Evolutionary conservation across 1,140 invertebrate genomes (phyloP).

Genomic region (Drosophila pseudoananassae): DNA sequence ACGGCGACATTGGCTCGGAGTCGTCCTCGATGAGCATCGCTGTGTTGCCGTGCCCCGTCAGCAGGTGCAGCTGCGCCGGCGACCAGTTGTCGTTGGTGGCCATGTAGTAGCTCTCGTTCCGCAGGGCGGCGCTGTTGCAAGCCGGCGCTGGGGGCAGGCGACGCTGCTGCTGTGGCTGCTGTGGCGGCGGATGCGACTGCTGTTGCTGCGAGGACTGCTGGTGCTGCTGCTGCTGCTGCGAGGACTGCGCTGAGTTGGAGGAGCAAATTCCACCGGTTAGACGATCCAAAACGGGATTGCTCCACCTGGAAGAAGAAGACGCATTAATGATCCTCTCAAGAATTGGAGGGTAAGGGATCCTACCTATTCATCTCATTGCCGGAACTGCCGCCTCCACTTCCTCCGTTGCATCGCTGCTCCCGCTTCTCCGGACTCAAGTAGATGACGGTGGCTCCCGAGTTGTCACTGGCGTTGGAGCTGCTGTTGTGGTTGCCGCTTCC

Average conservation of each 20-base stretch:
- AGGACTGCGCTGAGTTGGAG: constrained; percentile 62
- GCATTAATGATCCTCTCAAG: neutral
- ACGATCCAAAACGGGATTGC: constrained; percentile 93
- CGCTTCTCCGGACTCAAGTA: constrained; percentile 85
- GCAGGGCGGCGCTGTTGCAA: constrained; percentile 82
- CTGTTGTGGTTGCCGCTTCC: constrained; percentile 56
- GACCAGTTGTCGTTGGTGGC: constrained; percentile 86
- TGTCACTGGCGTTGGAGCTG: constrained; percentile 85
- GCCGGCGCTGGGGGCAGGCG: constrained; percentile 45
- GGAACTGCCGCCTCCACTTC: constrained; percentile 34
- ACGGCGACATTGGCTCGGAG: constrained; percentile 83
- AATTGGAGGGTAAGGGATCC: neutral
- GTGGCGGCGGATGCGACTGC: constrained; percentile 16
- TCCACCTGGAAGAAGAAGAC: constrained; percentile 63
- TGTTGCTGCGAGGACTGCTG: constrained; percentile 45
- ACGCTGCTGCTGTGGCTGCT: constrained; percentile 38
- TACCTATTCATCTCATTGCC: constrained; percentile 78
- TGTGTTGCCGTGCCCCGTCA: constrained; percentile 71
- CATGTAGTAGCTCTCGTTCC: constrained; percentile 95
- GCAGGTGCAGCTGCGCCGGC: constrained; percentile 68
- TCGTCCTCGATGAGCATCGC: constrained; percentile 90
- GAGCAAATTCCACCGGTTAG: constrained; percentile 89
- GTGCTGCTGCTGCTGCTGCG: constrained; percentile 39
- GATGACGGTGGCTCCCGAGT: constrained; percentile 87
- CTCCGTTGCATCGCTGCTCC: constrained; percentile 58